phyloP scores from a whole-genome alignment of 2,888 invertebrate species.

The Dione juno region DNA sequence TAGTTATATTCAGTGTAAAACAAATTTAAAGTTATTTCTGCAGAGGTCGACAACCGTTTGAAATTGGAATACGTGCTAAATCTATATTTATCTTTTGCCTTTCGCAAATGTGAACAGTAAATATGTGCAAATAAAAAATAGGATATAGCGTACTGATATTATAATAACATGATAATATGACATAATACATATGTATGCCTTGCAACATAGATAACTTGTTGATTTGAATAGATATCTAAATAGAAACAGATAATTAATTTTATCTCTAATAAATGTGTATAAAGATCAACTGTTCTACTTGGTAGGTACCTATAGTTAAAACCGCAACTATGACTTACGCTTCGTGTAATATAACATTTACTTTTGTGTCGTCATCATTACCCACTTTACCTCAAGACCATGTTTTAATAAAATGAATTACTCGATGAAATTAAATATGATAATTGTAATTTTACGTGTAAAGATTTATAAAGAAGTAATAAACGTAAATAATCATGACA shows the following conservation, averaged over 20 bases:
- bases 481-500: not conserved
- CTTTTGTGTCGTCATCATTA: not conserved
- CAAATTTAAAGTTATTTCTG: constrained; percentile 48
- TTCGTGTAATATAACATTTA: not conserved
- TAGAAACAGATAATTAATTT: not conserved
- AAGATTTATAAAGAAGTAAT: not conserved
- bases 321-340: not conserved
- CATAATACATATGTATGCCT: not conserved
- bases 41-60: constrained; percentile 55
- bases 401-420: not conserved
- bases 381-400: not conserved
- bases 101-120: constrained; percentile 3
- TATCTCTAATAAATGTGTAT: not conserved
- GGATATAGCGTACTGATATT: not conserved
- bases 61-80: constrained; percentile 43
- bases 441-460: too few relatives aligned
- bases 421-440: not conserved
- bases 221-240: not conserved
- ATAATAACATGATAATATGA: not conserved
- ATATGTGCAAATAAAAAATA: not conserved
- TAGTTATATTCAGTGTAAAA: not conserved
- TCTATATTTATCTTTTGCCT: constrained; percentile 41
- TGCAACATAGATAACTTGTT: not conserved
- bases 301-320: not conserved
- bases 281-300: not conserved